phyloP scores from a whole-genome alignment of 1,140 invertebrate genomes.

The Cydia splendana region DNA sequence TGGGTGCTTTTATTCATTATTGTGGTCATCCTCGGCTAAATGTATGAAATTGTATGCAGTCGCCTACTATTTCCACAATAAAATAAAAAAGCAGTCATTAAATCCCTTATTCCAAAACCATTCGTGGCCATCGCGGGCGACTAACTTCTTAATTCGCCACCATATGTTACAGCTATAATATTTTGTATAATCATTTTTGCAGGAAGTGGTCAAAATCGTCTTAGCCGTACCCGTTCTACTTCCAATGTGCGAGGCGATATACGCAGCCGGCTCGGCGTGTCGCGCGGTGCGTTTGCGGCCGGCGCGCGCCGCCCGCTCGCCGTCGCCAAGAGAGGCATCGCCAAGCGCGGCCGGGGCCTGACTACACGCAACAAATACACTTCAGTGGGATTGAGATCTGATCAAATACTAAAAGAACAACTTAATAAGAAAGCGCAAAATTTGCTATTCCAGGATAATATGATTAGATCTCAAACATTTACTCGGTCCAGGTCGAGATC shows the following conservation, averaged over 20 bases:
- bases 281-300: conserved; percentile 49
- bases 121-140: too few species aligned
- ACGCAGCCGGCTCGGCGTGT: conserved; percentile 63
- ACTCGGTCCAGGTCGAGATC: conserved; percentile 50
- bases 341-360: conserved; percentile 66
- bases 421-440: conserved; percentile 42
- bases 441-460: conserved; percentile 51
- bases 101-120: too few species aligned
- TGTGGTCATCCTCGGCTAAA: too few species aligned
- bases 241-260: conserved; percentile 53
- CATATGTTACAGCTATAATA: too few species aligned
- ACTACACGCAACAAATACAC: conserved; percentile 65
- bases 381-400: conserved; percentile 68
- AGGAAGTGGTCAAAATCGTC: conserved; percentile 44
- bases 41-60: too few species aligned
- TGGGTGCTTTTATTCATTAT: too few species aligned
- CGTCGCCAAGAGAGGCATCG: conserved; percentile 68
- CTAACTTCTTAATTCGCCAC: too few species aligned
- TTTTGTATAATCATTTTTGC: not conserved
- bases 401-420: conserved; percentile 68
- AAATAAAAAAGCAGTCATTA: too few species aligned
- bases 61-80: too few species aligned
- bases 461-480: conserved; percentile 71
- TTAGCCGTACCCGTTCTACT: conserved; percentile 55
- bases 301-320: conserved; percentile 60